Conservation (phyloP, 2,113 vertebrate genomes). For the Thunnus thynnus region DNA sequence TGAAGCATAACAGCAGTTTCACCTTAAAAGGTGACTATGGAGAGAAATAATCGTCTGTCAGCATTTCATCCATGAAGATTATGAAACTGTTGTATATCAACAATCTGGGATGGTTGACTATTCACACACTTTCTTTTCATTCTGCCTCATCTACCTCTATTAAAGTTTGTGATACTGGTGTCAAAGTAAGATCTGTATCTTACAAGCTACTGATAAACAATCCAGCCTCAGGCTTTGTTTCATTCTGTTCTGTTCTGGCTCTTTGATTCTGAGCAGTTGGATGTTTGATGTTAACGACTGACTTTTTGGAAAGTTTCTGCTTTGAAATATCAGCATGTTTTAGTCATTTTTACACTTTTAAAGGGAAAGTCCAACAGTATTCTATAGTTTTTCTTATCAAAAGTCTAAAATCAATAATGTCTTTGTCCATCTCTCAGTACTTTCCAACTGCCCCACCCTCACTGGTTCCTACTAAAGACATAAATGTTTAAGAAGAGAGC, state of each 20-base stretch:
- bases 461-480: no score
- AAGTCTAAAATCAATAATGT: no score
- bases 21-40: slow-evolving; percentile 58
- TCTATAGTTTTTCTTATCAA: no score
- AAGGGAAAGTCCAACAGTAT: no score
- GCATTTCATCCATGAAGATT: slow-evolving; percentile 39
- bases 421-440: no score
- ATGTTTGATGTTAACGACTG: neutral
- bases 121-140: neutral
- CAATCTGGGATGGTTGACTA: neutral
- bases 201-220: slow-evolving; percentile 12
- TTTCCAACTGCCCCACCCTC: no score
- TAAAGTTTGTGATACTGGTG: neutral
- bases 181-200: neutral
- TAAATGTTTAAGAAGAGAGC: no score
- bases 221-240: neutral
- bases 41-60: slow-evolving; percentile 62
- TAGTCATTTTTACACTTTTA: no score
- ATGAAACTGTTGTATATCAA: slow-evolving; percentile 36
- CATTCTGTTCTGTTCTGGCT: neutral
- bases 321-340: slow-evolving; percentile 11
- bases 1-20: slow-evolving; percentile 42
- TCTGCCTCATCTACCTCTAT: neutral
- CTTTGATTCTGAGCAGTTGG: slow-evolving; percentile 22
- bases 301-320: neutral